Base-by-base conservation (phyloP, 2,113 vertebrate species). In the Scytalopus superciliaris region DNA sequence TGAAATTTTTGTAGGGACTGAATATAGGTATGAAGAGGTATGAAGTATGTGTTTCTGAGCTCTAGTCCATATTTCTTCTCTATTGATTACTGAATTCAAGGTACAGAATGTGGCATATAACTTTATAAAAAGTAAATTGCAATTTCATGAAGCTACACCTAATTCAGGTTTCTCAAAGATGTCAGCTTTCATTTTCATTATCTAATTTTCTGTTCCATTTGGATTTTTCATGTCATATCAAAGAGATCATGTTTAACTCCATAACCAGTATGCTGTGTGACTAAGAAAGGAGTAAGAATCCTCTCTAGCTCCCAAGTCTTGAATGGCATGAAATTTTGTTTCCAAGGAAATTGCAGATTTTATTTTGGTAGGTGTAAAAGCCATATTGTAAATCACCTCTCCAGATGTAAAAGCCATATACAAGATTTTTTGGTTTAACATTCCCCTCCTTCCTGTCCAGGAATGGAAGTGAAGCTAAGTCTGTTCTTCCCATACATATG, bases 271-370 rank as follows among this genome's bases (percentile, higher is more conserved):
- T 52, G 15, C 67, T 75, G 5, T 33, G 59, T 56, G 19, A 86
- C 45, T 86, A 82, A 96, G 55, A 68, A 77, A 69, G 79, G 33
- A 84, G 17, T 40, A 75, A 85, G 40, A 80, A 91, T 66, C 22
- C 23, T 89, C 93, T 92, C 89, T 66, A 72, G 83, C 64, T 83
- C 95, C 33, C 39, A 84, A 60, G 33, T 73, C 64, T 93, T 87
- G 45, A 96, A 90, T 69, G 15, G 16, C 49, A 83, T 63, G 47
- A 91, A 84, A 87, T 91, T 89, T 93, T 84, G 83, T 95, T 96
- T 86, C 93, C 90, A 91, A 86, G 88, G 90, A 93, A 94, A 96
- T 83, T 40, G n/a, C 14, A 68, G 37, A 67, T 78, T 92, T 90
- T 85, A 47, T 37, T 93, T 75, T 37, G 13, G 59, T 79, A 91